A percentile compares a stretch with the other conserved stretches of the same genome.
These are phyloP conservation scores for Chaunax sp. DNA, from an alignment of 2,797 vertebrate species.

Conservation along the genomic window DNA sequence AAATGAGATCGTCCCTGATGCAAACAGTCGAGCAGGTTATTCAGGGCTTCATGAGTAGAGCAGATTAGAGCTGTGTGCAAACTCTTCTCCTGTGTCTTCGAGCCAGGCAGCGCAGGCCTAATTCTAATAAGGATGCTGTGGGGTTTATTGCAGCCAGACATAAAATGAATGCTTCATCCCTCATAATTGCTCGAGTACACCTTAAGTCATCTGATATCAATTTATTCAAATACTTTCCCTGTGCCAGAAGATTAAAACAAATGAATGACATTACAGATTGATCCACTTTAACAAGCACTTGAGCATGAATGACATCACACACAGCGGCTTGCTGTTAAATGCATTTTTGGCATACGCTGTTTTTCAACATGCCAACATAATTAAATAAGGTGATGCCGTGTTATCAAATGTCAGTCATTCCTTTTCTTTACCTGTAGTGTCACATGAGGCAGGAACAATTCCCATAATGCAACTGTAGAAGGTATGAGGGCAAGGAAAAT, in stretches of 20 bases:
- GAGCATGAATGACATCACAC: conserved; percentile 29
- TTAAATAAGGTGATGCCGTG: not conserved
- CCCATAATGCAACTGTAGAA: not conserved
- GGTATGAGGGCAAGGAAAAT: not conserved
- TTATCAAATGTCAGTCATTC: not conserved
- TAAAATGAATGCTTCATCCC: conserved; percentile 16
- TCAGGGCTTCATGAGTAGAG: conserved; percentile 8
- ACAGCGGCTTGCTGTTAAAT: conserved; percentile 19
- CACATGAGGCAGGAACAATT: not conserved
- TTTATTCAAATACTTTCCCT: conserved; percentile 28
- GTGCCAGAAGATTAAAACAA: conserved; percentile 21
- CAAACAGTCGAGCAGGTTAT: conserved; percentile 9
- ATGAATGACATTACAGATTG: conserved; percentile 25
- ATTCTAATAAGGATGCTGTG: conserved; percentile 11
- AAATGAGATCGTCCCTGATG: conserved; percentile 31
- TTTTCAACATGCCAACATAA: not conserved
- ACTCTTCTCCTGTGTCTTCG: conserved; percentile 23
- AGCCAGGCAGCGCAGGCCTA: conserved; percentile 20
- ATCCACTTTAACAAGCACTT: conserved; percentile 6
- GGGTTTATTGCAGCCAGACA: conserved; percentile 9
- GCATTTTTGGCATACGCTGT: not conserved
- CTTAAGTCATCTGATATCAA: conserved; percentile 32
- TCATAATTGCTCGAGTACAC: conserved; percentile 23
- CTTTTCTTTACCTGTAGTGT: not conserved
- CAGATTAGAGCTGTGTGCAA: conserved; percentile 19